Percentiles rank a stretch among this genome's conserved stretches.
These are phyloP conservation scores for Protobothrops flavoviridis DNA, from an alignment of 2,113 vertebrate genomes.

Conservation along the genomic window DNA sequence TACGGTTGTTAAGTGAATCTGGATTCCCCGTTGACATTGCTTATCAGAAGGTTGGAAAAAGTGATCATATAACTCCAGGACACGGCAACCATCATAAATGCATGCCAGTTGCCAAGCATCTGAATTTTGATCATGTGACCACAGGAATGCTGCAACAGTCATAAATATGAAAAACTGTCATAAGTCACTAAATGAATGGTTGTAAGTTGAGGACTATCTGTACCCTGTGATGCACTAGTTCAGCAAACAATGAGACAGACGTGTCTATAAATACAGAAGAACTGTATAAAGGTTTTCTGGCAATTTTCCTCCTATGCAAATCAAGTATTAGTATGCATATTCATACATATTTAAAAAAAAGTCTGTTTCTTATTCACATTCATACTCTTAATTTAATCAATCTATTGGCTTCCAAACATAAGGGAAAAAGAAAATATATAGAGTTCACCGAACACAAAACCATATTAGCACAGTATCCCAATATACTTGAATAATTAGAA, in stretches of 20 bases:
- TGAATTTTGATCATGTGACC: neutral
- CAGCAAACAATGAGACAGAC: neutral
- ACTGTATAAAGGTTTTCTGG: neutral
- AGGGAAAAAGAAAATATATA: neutral
- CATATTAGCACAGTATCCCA: neutral
- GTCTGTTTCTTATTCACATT: neutral
- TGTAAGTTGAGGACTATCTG: neutral
- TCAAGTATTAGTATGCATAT: neutral
- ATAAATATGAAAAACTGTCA: neutral
- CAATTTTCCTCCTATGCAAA: neutral
- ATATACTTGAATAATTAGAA: neutral
- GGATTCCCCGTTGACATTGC: neutral
- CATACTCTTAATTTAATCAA: neutral
- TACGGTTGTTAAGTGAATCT: neutral
- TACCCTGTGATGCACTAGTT: neutral
- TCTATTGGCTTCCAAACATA: neutral
- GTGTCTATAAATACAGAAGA: neutral
- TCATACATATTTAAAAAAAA: neutral
- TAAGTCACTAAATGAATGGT: neutral
- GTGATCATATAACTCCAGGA: neutral
- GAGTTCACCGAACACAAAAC: neutral
- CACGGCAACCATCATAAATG: neutral
- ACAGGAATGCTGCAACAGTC: neutral
- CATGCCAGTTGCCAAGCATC: neutral
- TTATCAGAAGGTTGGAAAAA: neutral